Base-by-base conservation (phyloP, 2,888 invertebrate genomes). In the Rapana venosa region DNA sequence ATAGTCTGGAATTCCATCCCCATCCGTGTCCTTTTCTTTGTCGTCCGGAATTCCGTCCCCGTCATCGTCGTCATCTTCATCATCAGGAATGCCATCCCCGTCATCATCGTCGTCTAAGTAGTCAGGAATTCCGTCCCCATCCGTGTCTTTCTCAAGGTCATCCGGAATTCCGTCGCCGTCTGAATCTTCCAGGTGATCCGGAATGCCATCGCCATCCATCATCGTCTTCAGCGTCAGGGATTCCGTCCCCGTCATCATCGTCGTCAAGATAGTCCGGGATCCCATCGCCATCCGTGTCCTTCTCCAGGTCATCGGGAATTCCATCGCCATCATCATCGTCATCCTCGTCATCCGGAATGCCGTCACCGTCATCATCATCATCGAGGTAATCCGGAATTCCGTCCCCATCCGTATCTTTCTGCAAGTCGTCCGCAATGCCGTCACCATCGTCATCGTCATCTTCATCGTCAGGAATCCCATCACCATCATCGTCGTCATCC, bases 401-500 rank as follows among this genome's bases (percentile, higher is more conserved):
- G 92, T 95, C 94, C 70, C 93, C 93, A 88, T 95, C 94, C 70
- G 90, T 93, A 90, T 94, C 94, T 58, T 94, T 93, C 8, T 92
- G 79, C 15, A 84, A 20, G 66, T 92, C 90, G 89, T 93, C 93
- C 11, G 93, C 93, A 32, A 93, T 93, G 13, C 89, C 91, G 89
- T 93, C 93, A 85, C 92, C 92, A 87, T 94, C 93, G 74, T 92
- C 91, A 79, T 93, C 93, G 26, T 94, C 92, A 87, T 94, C 95
- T 22, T 92, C 84, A 32, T 94, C 88, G 89, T 95, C 95, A n/a
- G 95, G 95, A 83, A 95, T 94, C 5, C 95, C 95, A 92, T 96
- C 95, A 70, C 92, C 93, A 90, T 94, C 92, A 92, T 90, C 90
- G 89, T 95, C 95, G 8, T 94, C 93, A 47, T 93, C 93, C 32